phyloP scores from a whole-genome alignment of 2,113 vertebrate species.

The Forbesichthys papilliferus region DNA sequence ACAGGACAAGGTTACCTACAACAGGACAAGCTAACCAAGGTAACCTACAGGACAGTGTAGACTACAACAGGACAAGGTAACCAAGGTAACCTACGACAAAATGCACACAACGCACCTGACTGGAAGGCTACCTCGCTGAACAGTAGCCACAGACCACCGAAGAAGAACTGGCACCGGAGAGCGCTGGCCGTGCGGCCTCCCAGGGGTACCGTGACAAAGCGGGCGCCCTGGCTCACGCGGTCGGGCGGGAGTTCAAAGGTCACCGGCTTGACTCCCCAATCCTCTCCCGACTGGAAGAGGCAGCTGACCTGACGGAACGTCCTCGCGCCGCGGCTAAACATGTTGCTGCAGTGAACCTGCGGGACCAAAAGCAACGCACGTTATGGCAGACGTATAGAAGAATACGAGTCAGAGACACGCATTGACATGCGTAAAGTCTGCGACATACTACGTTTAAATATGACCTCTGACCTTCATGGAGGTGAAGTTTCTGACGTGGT shows the following conservation, averaged over 20 bases:
- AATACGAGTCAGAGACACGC: no score
- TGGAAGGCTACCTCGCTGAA: slow-evolving; percentile 98
- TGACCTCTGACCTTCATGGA: slow-evolving; percentile 89
- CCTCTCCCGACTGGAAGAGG: slow-evolving; percentile 85
- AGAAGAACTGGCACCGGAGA: slow-evolving; percentile 93
- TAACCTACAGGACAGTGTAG: no score
- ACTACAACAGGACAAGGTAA: no score
- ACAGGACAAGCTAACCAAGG: no score
- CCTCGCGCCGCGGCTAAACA: slow-evolving; percentile 91
- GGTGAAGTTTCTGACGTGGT: slow-evolving; percentile 91
- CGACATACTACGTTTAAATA: no score
- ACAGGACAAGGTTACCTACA: no score
- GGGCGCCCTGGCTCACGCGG: slow-evolving; percentile 85
- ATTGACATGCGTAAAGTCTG: no score
- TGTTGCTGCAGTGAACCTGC: slow-evolving; percentile 97
- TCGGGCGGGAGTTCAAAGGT: slow-evolving; percentile 84
- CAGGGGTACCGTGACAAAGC: slow-evolving; percentile 89
- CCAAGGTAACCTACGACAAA: no score
- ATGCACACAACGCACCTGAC: slow-evolving; percentile 78
- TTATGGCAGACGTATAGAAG: neutral
- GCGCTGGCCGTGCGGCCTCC: slow-evolving; percentile 89
- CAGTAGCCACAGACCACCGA: slow-evolving; percentile 92
- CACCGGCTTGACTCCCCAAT: slow-evolving; percentile 85
- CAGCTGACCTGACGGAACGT: slow-evolving; percentile 92
- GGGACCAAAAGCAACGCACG: slow-evolving; percentile 5